These are phyloP conservation scores for Antheraea yamamai DNA, from an alignment of 2,888 invertebrate genomes.

Conservation along the genomic window DNA sequence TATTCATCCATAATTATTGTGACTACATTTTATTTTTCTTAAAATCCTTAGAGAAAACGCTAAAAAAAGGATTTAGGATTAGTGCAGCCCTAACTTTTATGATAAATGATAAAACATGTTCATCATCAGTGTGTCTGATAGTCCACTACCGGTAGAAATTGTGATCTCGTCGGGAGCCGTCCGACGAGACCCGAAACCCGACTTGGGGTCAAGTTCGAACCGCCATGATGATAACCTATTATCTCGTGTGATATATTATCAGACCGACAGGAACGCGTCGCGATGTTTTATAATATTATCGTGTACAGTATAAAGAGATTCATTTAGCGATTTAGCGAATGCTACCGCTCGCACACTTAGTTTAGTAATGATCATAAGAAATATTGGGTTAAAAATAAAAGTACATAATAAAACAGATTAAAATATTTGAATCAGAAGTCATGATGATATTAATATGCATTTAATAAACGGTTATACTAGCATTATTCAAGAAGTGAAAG, in stretches of 20 bases:
- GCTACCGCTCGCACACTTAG: not conserved
- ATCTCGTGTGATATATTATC: not conserved
- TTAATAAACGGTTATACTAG: too few species aligned
- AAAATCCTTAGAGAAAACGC: too few species aligned
- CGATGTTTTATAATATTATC: not conserved
- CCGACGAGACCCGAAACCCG: not conserved
- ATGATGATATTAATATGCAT: too few species aligned
- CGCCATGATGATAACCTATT: not conserved
- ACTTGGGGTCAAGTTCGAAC: not conserved
- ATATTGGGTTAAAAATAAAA: too few species aligned
- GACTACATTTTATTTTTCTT: too few species aligned
- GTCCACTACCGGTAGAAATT: not conserved
- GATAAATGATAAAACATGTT: too few species aligned
- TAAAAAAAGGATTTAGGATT: too few species aligned
- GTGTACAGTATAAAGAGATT: not conserved
- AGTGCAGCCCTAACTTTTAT: too few species aligned
- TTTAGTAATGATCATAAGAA: not conserved
- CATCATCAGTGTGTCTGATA: not conserved
- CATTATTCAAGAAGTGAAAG: too few species aligned
- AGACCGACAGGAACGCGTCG: not conserved
- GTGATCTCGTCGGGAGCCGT: not conserved
- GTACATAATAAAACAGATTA: too few species aligned
- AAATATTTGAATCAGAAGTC: too few species aligned
- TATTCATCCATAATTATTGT: too few species aligned
- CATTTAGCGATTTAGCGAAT: not conserved